Conservation (phyloP, 2,888 invertebrate genomes). For the Epistrophe grossulariae region DNA sequence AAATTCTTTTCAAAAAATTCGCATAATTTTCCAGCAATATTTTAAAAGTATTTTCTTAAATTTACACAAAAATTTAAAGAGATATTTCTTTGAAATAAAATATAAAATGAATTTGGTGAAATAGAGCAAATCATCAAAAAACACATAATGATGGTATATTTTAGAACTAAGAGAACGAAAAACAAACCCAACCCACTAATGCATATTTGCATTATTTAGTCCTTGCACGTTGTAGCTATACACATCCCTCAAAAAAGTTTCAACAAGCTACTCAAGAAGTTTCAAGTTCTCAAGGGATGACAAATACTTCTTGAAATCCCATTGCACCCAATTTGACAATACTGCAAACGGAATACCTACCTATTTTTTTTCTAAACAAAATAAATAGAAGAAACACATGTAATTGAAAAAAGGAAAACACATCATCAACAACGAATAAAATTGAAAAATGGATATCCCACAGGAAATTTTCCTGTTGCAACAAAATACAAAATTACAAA, state of each 20-base stretch:
- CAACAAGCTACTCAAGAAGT: conserved; percentile 42
- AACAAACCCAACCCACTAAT: neutral
- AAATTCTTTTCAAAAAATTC: too few relatives aligned
- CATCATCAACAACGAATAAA: conserved; percentile 1
- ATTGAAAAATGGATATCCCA: conserved; percentile 38
- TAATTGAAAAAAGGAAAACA: conserved; percentile 2
- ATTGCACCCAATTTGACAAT: conserved; percentile 56
- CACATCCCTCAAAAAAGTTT: neutral
- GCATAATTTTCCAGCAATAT: too few relatives aligned
- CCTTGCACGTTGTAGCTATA: neutral
- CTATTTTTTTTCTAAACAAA: neutral
- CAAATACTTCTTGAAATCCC: conserved; percentile 42
- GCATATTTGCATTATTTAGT: neutral
- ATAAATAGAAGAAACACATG: too few relatives aligned
- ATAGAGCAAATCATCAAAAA: too few relatives aligned
- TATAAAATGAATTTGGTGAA: too few relatives aligned
- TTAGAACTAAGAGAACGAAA: neutral
- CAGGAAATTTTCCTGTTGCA: conserved; percentile 35
- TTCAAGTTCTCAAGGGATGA: conserved; percentile 10
- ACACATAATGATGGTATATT: neutral
- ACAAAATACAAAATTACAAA: neutral
- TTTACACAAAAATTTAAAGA: too few relatives aligned
- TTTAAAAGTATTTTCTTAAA: too few relatives aligned
- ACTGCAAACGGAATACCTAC: neutral
- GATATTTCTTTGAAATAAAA: too few relatives aligned